These are phyloP conservation scores for Australoheros facetus DNA, from an alignment of 2,797 vertebrate genomes.

Conservation along the genomic window DNA sequence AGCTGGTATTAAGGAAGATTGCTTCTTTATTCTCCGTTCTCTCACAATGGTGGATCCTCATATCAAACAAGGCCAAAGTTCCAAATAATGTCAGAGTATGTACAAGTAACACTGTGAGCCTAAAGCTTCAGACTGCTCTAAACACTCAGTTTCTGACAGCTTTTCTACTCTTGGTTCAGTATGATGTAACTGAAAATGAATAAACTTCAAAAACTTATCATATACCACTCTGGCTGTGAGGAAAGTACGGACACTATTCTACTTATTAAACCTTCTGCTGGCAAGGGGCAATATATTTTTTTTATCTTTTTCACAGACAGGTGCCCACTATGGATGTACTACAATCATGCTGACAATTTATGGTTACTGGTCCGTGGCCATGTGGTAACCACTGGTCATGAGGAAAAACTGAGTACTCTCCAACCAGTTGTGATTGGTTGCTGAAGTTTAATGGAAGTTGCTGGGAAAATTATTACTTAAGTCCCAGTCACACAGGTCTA, in stretches of 20 bases:
- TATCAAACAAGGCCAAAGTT: not conserved
- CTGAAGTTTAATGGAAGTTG: too few species aligned
- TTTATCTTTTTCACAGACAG: too few species aligned
- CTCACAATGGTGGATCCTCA: not conserved
- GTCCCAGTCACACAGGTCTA: not conserved
- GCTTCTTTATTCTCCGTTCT: not conserved
- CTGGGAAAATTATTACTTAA: too few species aligned
- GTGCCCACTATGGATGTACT: too few species aligned
- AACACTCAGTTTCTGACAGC: not conserved
- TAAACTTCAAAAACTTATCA: not conserved
- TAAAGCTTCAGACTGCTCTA: not conserved
- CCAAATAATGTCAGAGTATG: not conserved
- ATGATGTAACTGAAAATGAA: not conserved
- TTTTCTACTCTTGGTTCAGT: not conserved
- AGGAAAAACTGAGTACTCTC: too few species aligned
- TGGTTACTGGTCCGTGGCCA: too few species aligned
- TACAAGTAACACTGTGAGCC: not conserved
- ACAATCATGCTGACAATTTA: too few species aligned
- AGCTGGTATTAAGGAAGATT: not conserved
- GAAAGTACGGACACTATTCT: not conserved
- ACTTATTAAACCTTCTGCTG: not conserved
- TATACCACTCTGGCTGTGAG: not conserved
- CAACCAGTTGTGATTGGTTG: too few species aligned
- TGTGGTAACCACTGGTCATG: too few species aligned
- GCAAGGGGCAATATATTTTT: too few species aligned